Percentiles rank a stretch among this genome's conserved stretches.
Conservation (phyloP, 2,113 vertebrate genomes). For the Dipodomys merriami region DNA sequence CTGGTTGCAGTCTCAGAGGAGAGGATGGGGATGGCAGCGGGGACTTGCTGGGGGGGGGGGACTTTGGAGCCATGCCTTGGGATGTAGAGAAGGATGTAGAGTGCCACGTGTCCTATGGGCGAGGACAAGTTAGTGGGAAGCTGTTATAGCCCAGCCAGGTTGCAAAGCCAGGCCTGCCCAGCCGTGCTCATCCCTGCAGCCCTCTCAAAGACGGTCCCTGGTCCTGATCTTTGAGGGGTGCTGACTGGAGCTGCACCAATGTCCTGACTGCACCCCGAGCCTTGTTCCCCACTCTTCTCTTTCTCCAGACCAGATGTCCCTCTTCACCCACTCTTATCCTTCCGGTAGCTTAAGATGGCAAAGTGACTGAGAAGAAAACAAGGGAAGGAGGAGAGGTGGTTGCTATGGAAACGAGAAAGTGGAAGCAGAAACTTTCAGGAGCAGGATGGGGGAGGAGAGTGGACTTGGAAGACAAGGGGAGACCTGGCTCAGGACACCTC, state of each 20-base stretch:
- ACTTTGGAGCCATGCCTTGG: neutral
- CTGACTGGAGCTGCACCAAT: no score
- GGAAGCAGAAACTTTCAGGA: slow-evolving; percentile 85
- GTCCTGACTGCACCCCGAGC: neutral
- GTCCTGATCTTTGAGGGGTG: neutral
- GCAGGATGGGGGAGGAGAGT: slow-evolving; percentile 60
- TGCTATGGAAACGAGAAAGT: slow-evolving; percentile 83
- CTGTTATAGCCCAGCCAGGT: neutral
- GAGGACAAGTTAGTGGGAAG: neutral
- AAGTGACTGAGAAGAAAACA: slow-evolving; percentile 69
- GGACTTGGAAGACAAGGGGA: neutral
- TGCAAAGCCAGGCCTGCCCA: neutral
- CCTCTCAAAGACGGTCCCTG: neutral
- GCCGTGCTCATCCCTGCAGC: neutral
- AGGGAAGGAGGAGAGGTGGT: slow-evolving; percentile 82
- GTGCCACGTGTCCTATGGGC: neutral
- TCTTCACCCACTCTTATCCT: neutral
- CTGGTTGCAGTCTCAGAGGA: no score
- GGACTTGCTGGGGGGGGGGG: neutral
- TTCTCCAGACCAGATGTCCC: slow-evolving; percentile 22
- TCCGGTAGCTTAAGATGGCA: slow-evolving; percentile 70
- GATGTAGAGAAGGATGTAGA: neutral
- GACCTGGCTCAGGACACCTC: neutral
- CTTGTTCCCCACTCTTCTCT: neutral
- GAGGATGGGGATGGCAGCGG: neutral